Evolutionary conservation across 37 sponge, comb jelly and placozoan genomes (phyloP).

Genomic region (Halisarca cf. caerulea): DNA sequence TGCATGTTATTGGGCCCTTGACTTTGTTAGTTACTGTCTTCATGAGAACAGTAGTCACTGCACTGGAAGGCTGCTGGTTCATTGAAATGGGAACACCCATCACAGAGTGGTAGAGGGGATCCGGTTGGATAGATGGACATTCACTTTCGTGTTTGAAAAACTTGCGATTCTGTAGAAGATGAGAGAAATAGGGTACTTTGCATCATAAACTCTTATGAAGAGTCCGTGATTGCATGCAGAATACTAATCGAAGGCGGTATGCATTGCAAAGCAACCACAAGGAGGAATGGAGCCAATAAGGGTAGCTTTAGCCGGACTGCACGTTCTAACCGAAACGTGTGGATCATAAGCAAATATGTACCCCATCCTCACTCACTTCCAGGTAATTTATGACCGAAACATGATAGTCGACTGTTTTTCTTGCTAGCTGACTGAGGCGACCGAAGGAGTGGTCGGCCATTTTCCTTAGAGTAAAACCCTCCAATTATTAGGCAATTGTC

Average conservation of each 20-base stretch:
- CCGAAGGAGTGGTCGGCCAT: constrained; percentile 12
- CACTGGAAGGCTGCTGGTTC: constrained; percentile 70
- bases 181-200: background rate
- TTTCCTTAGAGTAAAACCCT: constrained; percentile 6
- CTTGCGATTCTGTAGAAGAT: constrained; percentile 59
- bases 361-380: constrained; percentile 57
- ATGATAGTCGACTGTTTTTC: constrained; percentile 89
- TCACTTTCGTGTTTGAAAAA: constrained; percentile 84
- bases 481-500: background rate
- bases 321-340: no score
- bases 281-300: no score
- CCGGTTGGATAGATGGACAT: constrained; percentile 79
- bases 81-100: constrained; percentile 61
- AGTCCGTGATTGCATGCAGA: no score
- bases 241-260: no score
- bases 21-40: constrained; percentile 83
- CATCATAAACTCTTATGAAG: no score
- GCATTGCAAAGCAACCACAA: no score
- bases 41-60: constrained; percentile 92
- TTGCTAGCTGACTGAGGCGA: background rate
- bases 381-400: constrained; percentile 68
- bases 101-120: constrained; percentile 50
- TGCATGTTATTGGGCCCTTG: constrained; percentile 93
- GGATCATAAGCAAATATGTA: background rate
- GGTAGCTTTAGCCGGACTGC: no score